These are phyloP conservation scores for Pygoscelis antarcticus DNA, from an alignment of 2,113 vertebrate genomes.

Conservation along the genomic window DNA sequence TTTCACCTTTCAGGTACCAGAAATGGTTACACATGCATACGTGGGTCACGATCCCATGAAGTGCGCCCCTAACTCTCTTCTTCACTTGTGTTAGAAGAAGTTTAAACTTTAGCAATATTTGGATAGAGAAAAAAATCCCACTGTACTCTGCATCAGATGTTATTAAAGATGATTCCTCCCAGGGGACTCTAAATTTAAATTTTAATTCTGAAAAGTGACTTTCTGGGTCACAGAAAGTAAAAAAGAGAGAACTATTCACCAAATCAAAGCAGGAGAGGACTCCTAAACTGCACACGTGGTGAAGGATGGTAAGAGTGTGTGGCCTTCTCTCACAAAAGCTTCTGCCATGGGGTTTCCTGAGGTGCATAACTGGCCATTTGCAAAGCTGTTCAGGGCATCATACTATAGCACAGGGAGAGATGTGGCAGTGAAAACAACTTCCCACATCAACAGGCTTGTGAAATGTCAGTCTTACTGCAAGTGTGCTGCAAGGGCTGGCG, in stretches of 20 bases:
- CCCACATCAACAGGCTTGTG: not conserved
- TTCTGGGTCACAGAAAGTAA: not conserved
- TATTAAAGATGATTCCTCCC: not conserved
- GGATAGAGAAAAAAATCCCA: not conserved
- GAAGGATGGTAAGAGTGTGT: not conserved
- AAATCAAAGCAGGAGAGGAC: not conserved
- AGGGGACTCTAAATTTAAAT: not conserved
- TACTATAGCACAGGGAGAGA: not conserved
- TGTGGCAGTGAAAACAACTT: not conserved
- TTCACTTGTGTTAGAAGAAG: not conserved
- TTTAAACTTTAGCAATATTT: not conserved
- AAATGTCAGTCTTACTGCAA: not conserved
- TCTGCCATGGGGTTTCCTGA: not conserved
- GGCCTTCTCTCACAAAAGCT: not conserved
- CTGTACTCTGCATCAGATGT: not conserved
- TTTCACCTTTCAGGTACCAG: not conserved
- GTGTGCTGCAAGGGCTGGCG: fast-evolving
- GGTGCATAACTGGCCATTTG: not conserved
- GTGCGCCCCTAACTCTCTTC: not conserved
- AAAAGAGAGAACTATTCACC: not conserved
- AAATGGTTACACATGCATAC: not conserved
- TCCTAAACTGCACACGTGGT: not conserved
- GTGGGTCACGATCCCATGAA: fast-evolving
- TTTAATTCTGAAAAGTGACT: not conserved
- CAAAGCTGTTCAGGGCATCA: not conserved